Evolutionary conservation across 2,113 vertebrate species (phyloP), one percentile per base, ranked within the genome.

Genomic region (Brachypodius melanocephalos): DNA sequence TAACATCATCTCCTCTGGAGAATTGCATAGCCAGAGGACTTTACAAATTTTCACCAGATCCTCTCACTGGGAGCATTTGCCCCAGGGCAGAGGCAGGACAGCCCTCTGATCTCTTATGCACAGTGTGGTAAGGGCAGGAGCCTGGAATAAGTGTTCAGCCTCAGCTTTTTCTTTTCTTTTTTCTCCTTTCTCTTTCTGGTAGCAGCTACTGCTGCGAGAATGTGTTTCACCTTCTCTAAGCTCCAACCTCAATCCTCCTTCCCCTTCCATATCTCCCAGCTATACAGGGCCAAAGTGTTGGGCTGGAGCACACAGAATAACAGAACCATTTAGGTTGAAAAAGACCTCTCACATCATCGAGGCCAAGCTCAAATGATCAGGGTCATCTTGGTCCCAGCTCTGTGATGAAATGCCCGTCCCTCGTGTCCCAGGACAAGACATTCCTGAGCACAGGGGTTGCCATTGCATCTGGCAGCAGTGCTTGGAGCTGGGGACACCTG

Each of bases 31-130:
- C 10, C 22, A 54, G 77, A 93, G 94, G 89, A 87, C 71, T 73
- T 91, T 34, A 66, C 57, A 51, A 76, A 66, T 91, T 95, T 87
- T 86, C 80, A 78, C 72, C 40, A 63, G 55, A 45, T 92, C 45
- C 22, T 76, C 21, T 86, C 45, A 40, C 62, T 43, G 63, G 68
- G 24, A 82, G 20, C n/a, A 10, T 58, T 83, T 55, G 57, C 65
- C 43, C 58, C 2, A 7, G 32, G 6, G 34, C 40, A 83, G 42
- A 32, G 24, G 12, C 58, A 72, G 80, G 49, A 48, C n/a, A 79
- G 31, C 17, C 15, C 17, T 77, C 46, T 88, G 79, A 90, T 63
- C 32, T 43, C 43, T 69, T 69, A 32, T 1, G 1, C 36, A 48
- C 21, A 15, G 18, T 7, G 1, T 2, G 1, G 45, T 32, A 85